These are phyloP conservation scores for Numida meleagris DNA, from an alignment of 2,113 vertebrate species.

Conservation along the genomic window DNA sequence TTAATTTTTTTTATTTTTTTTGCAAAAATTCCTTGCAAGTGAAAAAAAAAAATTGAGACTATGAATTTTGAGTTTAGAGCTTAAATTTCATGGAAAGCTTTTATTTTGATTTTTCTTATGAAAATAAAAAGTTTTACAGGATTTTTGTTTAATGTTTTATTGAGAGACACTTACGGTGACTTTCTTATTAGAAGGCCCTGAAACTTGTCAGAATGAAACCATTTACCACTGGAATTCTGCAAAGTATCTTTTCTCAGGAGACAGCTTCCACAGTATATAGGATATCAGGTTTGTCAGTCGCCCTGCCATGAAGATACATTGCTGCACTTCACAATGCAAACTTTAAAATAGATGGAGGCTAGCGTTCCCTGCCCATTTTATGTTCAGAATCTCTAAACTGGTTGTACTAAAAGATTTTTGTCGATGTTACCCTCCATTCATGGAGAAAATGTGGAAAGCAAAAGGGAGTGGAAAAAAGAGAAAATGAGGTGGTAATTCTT, in stretches of 20 bases:
- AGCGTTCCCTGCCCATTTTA: not conserved
- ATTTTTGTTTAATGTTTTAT: not conserved
- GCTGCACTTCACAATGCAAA: not conserved
- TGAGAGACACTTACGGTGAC: not conserved
- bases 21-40: not conserved
- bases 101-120: not conserved
- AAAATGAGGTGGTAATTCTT: not conserved
- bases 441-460: not conserved
- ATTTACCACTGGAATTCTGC: not conserved
- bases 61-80: not conserved
- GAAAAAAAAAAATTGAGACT: not conserved
- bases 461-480: not conserved
- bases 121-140: not conserved
- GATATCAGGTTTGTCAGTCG: not conserved
- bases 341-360: not conserved
- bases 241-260: not conserved
- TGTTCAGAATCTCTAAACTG: not conserved
- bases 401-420: not conserved
- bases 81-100: not conserved
- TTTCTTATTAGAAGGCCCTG: not conserved
- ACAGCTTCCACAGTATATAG: not conserved
- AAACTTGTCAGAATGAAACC: not conserved
- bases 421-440: not conserved
- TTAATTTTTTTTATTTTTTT: not conserved
- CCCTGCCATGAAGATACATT: not conserved